Evolutionary conservation across 2,113 vertebrate genomes (phyloP).

Genomic region (Brevimyrus niger): DNA sequence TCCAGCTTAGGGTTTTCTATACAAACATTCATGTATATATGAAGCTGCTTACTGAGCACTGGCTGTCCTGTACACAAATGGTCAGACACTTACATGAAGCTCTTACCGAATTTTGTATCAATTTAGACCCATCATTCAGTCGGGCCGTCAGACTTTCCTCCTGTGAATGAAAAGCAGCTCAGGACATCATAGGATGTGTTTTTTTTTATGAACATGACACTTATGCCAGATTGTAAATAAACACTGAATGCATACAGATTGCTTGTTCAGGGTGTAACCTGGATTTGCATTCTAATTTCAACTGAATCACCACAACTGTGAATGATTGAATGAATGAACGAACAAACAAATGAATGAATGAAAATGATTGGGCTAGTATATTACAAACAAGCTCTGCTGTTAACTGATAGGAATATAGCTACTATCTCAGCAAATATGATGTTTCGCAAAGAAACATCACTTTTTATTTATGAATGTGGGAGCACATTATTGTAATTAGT

Average conservation of each 20-base stretch:
- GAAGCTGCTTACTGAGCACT: too few relatives aligned
- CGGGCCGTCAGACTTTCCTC: slow-evolving; percentile 30
- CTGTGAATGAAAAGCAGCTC: slow-evolving; percentile 30
- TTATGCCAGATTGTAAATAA: background rate
- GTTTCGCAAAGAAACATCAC: background rate
- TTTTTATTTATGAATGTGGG: background rate
- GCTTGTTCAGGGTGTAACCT: background rate
- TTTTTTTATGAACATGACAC: background rate
- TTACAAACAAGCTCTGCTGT: background rate
- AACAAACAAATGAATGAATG: background rate
- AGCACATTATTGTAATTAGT: background rate
- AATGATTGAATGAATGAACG: background rate
- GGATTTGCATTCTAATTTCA: background rate
- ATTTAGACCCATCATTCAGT: slow-evolving; percentile 31
- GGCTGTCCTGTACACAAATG: too few relatives aligned
- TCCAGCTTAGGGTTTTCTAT: background rate
- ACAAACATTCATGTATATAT: background rate
- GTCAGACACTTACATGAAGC: background rate
- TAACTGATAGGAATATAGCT: background rate
- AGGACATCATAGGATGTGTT: background rate
- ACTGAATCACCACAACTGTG: background rate
- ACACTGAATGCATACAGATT: background rate
- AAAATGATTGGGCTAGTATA: background rate
- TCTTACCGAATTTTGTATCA: slow-evolving; percentile 25
- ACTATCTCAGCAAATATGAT: background rate